Base-by-base conservation (phyloP, 2,888 invertebrate genomes). In the Thysanoteuthis rhombus region DNA sequence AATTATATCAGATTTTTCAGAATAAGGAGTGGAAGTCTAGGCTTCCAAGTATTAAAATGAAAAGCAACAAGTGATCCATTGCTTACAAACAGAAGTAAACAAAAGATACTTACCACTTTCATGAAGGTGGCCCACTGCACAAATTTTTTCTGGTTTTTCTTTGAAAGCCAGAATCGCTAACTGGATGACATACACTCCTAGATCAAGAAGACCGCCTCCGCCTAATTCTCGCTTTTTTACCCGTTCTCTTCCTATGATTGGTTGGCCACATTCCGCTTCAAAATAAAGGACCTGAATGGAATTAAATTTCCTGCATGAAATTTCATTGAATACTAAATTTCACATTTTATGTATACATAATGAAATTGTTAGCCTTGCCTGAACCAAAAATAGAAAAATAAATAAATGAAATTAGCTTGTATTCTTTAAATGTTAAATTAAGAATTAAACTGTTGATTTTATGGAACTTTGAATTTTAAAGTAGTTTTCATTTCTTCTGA, bases 181-280 rank as follows among this genome's bases (percentile, higher is more conserved):
- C 94, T 96, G 95, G 12, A 97, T 93, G 1, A 94, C 52, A 94
- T 97, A 97, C 22, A 95, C 94, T 0, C 96, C 97, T 25, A 97
- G 92, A 91, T 96, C 96, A 93, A 96, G 89, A 36, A 96, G 90
- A 16, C 95, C 95, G 1, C 97, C 98, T 38, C 98, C 98, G 36
- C 98, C 98, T 92, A 98, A 96, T 93, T 98, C 97, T 95, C 98
- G 98, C 95, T 97, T 97, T n/a, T 98, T 97, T 93, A 98, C 97
- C 95, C 98, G 97, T 90, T 98, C 98, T 93, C 98, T 97, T 3
- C 94, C 52, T 19, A 94, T 58, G 1, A 98, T 96, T 0, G 97
- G 97, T 91, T 98, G 97, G 5, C 99, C 98, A 96, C 99, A 98
- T 90, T 97, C 97, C 0, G 94, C 95, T 52, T 94, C 97, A 38